These are phyloP conservation scores for Calameuta filiformis DNA, from an alignment of 2,888 invertebrate species.

Conservation along the genomic window DNA sequence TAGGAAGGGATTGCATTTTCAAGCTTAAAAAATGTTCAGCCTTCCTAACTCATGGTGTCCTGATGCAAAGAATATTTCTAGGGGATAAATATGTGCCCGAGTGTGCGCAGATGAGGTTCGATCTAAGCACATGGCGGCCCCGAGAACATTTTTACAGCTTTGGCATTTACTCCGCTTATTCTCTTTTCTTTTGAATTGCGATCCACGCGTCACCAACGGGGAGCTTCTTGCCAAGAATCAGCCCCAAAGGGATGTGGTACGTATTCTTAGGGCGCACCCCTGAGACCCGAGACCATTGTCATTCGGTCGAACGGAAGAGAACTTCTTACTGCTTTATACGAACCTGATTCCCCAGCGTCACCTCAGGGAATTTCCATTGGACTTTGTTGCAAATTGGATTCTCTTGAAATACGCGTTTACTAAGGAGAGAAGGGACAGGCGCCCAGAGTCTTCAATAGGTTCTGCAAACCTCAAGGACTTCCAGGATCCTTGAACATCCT, in stretches of 20 bases:
- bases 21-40: slow-evolving; percentile 19
- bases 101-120: neutral
- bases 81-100: slow-evolving; percentile 27
- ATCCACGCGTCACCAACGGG: neutral
- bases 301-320: neutral
- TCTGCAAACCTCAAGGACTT: slow-evolving; percentile 5
- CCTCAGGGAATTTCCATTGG: neutral
- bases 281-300: neutral
- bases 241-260: neutral
- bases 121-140: neutral
- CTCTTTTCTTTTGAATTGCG: neutral
- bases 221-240: neutral
- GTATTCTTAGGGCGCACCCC: neutral
- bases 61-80: slow-evolving; percentile 38
- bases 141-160: neutral
- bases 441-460: slow-evolving; percentile 33
- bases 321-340: neutral
- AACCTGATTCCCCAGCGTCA: neutral
- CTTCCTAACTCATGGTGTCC: slow-evolving; percentile 33
- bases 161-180: neutral
- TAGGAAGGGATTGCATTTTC: neutral
- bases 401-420: neutral
- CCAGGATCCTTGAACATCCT: slow-evolving; percentile 2
- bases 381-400: neutral
- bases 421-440: slow-evolving; percentile 34